phyloP scores from a whole-genome alignment of 2,888 invertebrate species.

The Cistogaster globosa region DNA sequence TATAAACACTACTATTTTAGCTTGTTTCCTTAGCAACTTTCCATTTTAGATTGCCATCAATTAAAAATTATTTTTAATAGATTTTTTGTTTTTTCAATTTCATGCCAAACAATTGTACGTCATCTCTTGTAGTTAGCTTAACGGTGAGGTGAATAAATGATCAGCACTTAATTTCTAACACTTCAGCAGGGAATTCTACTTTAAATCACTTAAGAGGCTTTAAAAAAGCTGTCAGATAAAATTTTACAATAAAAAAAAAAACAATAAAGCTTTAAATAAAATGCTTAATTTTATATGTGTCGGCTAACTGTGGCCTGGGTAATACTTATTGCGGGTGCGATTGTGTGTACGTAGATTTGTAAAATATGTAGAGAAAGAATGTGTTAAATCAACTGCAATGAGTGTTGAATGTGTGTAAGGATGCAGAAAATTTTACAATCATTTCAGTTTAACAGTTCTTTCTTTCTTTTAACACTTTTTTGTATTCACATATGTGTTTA shows the following conservation, averaged over 20 bases:
- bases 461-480: neutral
- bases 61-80: no score
- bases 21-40: no score
- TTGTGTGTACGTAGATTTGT: neutral
- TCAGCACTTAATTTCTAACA: constrained; percentile 49
- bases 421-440: constrained; percentile 67
- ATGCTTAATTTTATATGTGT: constrained; percentile 8
- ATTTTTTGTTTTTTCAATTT: no score
- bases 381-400: constrained; percentile 68
- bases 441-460: constrained; percentile 34
- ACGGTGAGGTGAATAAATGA: constrained; percentile 9
- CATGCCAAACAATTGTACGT: constrained; percentile 6
- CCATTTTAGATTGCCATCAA: no score
- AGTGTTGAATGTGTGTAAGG: constrained; percentile 58
- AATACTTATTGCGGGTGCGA: neutral
- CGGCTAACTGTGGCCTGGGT: constrained; percentile 11
- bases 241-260: constrained; percentile 15
- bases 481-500: neutral
- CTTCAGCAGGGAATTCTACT: constrained; percentile 47
- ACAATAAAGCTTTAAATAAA: constrained; percentile 31
- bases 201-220: constrained; percentile 37
- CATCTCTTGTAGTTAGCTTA: constrained; percentile 13
- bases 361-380: neutral
- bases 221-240: neutral
- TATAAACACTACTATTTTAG: no score